phyloP scores from a whole-genome alignment of 37 sponge, comb jelly and placozoan species.

The Chondrosia reniformis region DNA sequence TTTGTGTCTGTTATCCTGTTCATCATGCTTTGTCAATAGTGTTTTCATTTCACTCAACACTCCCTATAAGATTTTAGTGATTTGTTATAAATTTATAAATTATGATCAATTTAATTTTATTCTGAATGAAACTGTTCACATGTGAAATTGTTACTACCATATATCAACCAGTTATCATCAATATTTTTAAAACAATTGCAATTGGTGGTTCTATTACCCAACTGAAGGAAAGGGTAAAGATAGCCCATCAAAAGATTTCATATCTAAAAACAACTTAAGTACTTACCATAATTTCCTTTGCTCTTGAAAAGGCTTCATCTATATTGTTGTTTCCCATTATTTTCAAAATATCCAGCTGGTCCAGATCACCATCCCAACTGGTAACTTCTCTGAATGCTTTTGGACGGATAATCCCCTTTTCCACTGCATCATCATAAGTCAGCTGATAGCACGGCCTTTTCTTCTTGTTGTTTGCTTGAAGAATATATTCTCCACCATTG shows the following conservation, averaged over 20 bases:
- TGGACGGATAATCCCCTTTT: background rate
- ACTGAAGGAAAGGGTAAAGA: too few relatives aligned
- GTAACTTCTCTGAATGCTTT: background rate
- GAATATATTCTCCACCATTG: constrained; percentile 15
- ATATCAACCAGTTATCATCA: background rate
- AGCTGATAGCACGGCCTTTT: background rate
- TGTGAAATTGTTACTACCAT: background rate
- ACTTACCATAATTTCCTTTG: too few relatives aligned
- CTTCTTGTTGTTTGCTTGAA: too few relatives aligned
- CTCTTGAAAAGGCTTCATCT: too few relatives aligned
- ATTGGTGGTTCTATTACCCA: too few relatives aligned
- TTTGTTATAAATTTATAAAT: background rate
- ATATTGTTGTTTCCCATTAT: background rate
- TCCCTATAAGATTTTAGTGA: background rate
- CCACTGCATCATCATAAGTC: background rate
- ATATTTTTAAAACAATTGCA: too few relatives aligned
- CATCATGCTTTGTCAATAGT: constrained; percentile 11
- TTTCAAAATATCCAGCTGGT: background rate
- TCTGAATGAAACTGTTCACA: background rate
- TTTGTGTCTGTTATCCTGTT: background rate
- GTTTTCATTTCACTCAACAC: background rate
- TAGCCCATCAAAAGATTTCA: too few relatives aligned
- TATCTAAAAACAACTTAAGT: too few relatives aligned
- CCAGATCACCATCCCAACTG: background rate
- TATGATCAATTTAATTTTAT: background rate